Evolutionary conservation across 2,888 invertebrate species (phyloP).

Genomic region (Archips crataeganus): DNA sequence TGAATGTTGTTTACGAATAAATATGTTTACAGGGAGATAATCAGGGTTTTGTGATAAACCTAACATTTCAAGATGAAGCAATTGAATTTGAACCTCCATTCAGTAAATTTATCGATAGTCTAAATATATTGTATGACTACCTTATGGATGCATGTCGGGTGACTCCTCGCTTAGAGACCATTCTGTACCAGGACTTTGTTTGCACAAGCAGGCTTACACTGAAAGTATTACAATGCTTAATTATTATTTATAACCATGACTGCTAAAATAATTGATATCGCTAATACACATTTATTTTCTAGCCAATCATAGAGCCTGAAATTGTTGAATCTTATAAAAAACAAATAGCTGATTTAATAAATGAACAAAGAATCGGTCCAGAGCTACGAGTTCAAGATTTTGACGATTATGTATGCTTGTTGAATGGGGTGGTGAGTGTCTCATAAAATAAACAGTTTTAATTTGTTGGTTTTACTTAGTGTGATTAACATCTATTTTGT

Average conservation of each 20-base stretch:
- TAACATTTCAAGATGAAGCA: conserved; percentile 85
- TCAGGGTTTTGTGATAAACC: conserved; percentile 88
- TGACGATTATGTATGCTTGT: conserved; percentile 91
- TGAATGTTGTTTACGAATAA: background rate
- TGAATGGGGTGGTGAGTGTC: conserved; percentile 88
- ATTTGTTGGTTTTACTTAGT: background rate
- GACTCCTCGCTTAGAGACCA: conserved; percentile 92
- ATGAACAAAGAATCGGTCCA: conserved; percentile 90
- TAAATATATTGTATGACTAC: conserved; percentile 90
- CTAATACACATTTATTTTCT: conserved; percentile 42
- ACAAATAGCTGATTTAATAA: conserved; percentile 87
- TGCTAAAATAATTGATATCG: background rate
- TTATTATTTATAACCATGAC: background rate
- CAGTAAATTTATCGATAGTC: conserved; percentile 89
- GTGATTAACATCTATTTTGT: background rate
- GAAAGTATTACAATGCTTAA: conserved; percentile 53
- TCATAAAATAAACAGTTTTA: background rate
- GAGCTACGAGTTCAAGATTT: conserved; percentile 91
- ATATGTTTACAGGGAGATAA: conserved; percentile 83
- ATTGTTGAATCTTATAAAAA: conserved; percentile 87
- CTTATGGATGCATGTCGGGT: conserved; percentile 90
- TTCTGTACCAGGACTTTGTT: conserved; percentile 89
- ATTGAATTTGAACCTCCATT: conserved; percentile 91
- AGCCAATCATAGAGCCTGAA: conserved; percentile 92
- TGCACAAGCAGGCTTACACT: conserved; percentile 54